Conservation (phyloP, 1,140 invertebrate genomes). For the Adelges cooleyi region DNA sequence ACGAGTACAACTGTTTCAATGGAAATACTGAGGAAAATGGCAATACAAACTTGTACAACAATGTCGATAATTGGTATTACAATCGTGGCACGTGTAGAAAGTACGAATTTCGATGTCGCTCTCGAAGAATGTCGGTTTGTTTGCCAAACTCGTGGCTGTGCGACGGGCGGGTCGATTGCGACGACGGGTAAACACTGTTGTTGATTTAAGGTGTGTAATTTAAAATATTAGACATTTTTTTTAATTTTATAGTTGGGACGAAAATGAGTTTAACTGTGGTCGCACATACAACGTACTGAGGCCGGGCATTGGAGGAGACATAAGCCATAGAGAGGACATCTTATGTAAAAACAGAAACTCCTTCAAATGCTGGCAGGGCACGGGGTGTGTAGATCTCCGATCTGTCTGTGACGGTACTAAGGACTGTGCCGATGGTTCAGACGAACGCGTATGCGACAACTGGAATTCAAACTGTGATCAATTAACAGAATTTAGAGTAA, state of each 20-base stretch:
- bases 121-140: constrained; percentile 31
- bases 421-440: constrained; percentile 34
- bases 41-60: background rate
- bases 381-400: constrained; percentile 30
- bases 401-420: constrained; percentile 32
- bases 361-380: constrained; percentile 32
- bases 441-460: constrained; percentile 32
- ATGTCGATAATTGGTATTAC: constrained; percentile 27
- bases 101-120: constrained; percentile 32
- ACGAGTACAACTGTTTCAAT: constrained; percentile 28
- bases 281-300: constrained; percentile 13
- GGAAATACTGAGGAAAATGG: background rate
- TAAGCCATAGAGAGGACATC: background rate
- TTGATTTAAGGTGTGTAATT: too few relatives aligned
- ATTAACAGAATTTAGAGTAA: constrained; percentile 32
- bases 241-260: constrained; percentile 33
- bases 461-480: constrained; percentile 32
- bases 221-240: too few relatives aligned
- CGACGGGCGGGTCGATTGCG: constrained; percentile 33
- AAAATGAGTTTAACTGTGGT: constrained; percentile 32
- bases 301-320: background rate
- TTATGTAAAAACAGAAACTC: constrained; percentile 13
- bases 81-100: constrained; percentile 31
- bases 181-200: constrained; percentile 31
- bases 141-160: constrained; percentile 34